A percentile compares a stretch with the other conserved stretches of the same genome.
These are phyloP conservation scores for Amblyornis subalaris DNA, from an alignment of 2,113 vertebrate species.

Conservation along the genomic window DNA sequence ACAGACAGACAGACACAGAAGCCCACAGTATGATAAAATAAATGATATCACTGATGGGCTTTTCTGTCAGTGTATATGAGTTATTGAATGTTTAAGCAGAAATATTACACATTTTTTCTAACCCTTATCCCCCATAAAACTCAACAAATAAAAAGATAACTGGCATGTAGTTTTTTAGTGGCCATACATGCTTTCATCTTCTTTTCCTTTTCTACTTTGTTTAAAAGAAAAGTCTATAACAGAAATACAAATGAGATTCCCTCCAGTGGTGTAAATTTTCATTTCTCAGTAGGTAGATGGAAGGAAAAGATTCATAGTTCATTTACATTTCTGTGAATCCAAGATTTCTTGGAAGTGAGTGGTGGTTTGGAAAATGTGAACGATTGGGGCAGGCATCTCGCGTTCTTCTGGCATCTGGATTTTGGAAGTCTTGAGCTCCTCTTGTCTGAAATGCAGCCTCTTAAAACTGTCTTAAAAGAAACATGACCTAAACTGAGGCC, in stretches of 20 bases:
- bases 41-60: not conserved
- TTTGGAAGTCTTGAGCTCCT: not conserved
- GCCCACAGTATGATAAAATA: not conserved
- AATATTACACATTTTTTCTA: not conserved
- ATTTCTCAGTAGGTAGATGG: not conserved
- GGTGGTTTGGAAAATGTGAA: not conserved
- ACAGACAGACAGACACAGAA: not conserved
- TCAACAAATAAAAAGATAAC: not conserved
- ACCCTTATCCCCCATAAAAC: not conserved
- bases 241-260: not conserved
- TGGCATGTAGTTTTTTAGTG: not conserved
- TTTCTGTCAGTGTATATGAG: constrained; percentile 2
- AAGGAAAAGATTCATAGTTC: not conserved
- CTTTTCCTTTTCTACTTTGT: not conserved
- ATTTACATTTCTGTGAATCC: not conserved
- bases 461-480: not conserved
- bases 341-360: not conserved
- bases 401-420: not conserved
- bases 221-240: not conserved
- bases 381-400: not conserved
- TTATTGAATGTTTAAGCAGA: constrained; percentile 6
- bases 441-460: not conserved
- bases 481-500: not conserved
- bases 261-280: not conserved
- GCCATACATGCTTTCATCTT: not conserved